phyloP scores from a whole-genome alignment of 1,140 invertebrate species.

The Achatina immaculata region DNA sequence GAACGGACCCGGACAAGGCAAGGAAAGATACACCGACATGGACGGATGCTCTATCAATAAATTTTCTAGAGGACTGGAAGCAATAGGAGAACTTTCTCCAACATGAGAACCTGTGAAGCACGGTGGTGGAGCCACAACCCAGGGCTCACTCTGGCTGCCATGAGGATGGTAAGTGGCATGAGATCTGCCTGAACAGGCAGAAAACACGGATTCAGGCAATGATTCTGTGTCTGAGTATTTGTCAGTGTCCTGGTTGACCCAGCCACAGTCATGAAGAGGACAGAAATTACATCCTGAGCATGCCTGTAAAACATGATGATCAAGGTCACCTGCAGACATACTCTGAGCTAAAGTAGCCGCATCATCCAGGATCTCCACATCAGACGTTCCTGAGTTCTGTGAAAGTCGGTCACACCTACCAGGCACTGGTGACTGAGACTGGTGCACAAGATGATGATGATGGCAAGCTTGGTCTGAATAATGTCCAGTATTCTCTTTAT shows the following conservation, averaged over 20 bases:
- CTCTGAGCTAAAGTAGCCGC: background rate
- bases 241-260: conserved; percentile 33
- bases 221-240: conserved; percentile 44
- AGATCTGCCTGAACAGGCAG: conserved; percentile 38
- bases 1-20: conserved; percentile 19
- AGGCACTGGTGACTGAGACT: background rate
- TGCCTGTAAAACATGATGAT: background rate
- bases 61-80: conserved; percentile 84
- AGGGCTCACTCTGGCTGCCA: conserved; percentile 74
- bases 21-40: conserved; percentile 81
- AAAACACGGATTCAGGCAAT: conserved; percentile 50
- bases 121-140: conserved; percentile 85
- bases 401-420: background rate
- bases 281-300: background rate
- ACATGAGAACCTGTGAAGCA: conserved; percentile 78
- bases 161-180: conserved; percentile 25
- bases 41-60: conserved; percentile 88
- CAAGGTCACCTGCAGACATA: background rate
- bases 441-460: background rate
- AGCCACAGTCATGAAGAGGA: conserved; percentile 20
- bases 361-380: conserved; percentile 14
- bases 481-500: conserved; percentile 23
- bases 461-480: background rate
- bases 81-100: conserved; percentile 70
- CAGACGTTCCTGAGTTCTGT: conserved; percentile 1